These are phyloP conservation scores for Eristalis arbustorum DNA, from an alignment of 2,888 invertebrate genomes.

Conservation along the genomic window DNA sequence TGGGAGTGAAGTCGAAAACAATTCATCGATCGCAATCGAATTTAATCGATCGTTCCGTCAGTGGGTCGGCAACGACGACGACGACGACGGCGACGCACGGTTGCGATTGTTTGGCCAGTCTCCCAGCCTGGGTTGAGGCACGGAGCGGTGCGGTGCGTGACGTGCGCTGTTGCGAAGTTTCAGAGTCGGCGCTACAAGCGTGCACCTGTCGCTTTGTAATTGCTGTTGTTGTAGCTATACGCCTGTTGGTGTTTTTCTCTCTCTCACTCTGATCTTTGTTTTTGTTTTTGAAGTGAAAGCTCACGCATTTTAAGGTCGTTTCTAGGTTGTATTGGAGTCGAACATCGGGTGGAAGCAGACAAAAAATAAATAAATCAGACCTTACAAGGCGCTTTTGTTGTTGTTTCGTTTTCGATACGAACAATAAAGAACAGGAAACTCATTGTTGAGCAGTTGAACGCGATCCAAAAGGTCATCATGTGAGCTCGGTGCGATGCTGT, in stretches of 20 bases:
- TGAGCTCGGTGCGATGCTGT: neutral
- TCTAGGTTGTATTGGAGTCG: slow-evolving; percentile 60
- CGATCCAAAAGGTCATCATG: slow-evolving; percentile 54
- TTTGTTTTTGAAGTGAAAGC: slow-evolving; percentile 57
- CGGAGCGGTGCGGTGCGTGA: neutral
- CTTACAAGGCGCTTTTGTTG: slow-evolving; percentile 28
- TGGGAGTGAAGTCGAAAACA: neutral
- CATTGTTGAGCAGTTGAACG: neutral
- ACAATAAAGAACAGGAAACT: slow-evolving; percentile 53
- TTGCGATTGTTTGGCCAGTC: slow-evolving; percentile 48
- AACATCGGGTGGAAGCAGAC: slow-evolving; percentile 10
- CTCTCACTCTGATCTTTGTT: neutral
- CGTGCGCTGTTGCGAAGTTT: slow-evolving; percentile 2
- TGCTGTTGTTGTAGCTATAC: slow-evolving; percentile 23
- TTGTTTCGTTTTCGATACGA: neutral
- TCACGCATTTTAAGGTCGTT: slow-evolving; percentile 61
- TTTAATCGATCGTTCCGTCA: slow-evolving; percentile 26
- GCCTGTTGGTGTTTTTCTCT: slow-evolving; percentile 1
- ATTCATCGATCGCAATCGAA: slow-evolving; percentile 20
- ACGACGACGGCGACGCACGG: slow-evolving; percentile 1
- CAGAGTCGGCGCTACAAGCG: slow-evolving; percentile 15
- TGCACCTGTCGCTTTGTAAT: slow-evolving; percentile 55
- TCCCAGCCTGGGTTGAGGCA: neutral
- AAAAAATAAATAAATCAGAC: slow-evolving; percentile 11
- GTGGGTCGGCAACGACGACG: slow-evolving; percentile 31